Conservation (phyloP, 1,140 invertebrate genomes). For the Plutomurus gul region DNA sequence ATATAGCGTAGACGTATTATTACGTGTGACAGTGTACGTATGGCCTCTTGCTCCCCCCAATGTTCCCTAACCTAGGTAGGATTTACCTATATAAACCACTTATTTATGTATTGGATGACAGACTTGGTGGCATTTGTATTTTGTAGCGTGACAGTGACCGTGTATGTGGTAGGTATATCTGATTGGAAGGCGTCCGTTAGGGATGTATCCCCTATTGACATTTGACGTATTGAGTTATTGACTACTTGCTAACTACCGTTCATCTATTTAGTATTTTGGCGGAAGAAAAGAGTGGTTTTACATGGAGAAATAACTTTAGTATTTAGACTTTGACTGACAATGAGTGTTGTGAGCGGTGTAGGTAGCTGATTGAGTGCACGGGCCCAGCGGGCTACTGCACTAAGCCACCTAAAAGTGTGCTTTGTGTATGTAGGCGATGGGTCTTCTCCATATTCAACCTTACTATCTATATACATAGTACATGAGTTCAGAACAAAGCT, state of each 20-base stretch:
- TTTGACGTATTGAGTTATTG: constrained; percentile 29
- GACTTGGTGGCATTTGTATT: too few relatives aligned
- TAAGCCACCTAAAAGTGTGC: background rate
- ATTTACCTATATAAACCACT: too few relatives aligned
- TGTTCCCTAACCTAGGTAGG: too few relatives aligned
- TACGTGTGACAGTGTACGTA: too few relatives aligned
- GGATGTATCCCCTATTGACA: background rate
- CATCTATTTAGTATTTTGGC: constrained; percentile 20
- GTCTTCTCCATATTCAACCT: too few relatives aligned
- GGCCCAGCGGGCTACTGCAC: background rate
- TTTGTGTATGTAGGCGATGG: too few relatives aligned
- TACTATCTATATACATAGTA: too few relatives aligned
- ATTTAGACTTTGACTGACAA: constrained; percentile 11
- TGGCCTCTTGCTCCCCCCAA: too few relatives aligned
- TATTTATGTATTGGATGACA: too few relatives aligned
- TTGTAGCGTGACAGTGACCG: background rate
- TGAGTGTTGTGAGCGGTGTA: background rate
- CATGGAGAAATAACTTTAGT: background rate
- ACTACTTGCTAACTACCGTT: constrained; percentile 10
- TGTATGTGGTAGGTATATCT: background rate
- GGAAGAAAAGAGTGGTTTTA: background rate
- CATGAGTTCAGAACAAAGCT: too few relatives aligned
- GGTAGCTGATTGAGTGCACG: too few relatives aligned
- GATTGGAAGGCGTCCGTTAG: background rate
- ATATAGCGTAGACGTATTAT: too few relatives aligned